Conservation (phyloP, 2,113 vertebrate species). For the Herpailurus yagouaroundi region DNA sequence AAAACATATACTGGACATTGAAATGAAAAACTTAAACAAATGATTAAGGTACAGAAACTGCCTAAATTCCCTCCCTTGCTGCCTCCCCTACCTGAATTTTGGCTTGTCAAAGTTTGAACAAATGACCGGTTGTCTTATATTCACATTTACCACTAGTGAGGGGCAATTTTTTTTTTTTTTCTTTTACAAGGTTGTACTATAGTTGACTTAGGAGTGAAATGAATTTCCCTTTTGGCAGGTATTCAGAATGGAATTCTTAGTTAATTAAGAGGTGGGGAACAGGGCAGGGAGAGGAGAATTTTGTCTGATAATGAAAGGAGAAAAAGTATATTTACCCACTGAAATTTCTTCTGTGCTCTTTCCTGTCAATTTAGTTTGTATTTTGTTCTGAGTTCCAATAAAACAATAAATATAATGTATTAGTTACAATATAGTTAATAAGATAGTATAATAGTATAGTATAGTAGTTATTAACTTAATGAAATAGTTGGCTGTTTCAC, state of each 20-base stretch:
- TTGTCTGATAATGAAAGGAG: neutral
- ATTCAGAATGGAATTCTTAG: neutral
- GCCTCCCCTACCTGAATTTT: neutral
- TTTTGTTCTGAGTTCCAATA: neutral
- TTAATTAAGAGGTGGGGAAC: neutral
- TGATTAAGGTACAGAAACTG: neutral
- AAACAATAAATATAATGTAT: neutral
- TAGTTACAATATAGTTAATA: neutral
- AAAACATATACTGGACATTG: neutral
- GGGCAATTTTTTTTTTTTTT: neutral
- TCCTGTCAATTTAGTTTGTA: neutral
- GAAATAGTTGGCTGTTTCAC: neutral
- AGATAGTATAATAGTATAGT: neutral
- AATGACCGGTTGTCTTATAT: neutral
- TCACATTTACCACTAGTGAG: neutral
- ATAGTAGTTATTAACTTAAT: neutral
- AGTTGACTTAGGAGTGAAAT: slow-evolving; percentile 10
- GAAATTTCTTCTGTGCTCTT: neutral
- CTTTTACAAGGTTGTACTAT: neutral
- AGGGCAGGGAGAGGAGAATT: neutral
- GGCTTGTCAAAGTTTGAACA: neutral
- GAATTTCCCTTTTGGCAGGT: neutral
- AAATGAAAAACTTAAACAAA: slow-evolving; percentile 7
- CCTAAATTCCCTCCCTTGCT: neutral
- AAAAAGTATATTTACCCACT: neutral